These are phyloP conservation scores for Xenopus laevis DNA, from an alignment of 2,113 vertebrate species.

Conservation along the genomic window DNA sequence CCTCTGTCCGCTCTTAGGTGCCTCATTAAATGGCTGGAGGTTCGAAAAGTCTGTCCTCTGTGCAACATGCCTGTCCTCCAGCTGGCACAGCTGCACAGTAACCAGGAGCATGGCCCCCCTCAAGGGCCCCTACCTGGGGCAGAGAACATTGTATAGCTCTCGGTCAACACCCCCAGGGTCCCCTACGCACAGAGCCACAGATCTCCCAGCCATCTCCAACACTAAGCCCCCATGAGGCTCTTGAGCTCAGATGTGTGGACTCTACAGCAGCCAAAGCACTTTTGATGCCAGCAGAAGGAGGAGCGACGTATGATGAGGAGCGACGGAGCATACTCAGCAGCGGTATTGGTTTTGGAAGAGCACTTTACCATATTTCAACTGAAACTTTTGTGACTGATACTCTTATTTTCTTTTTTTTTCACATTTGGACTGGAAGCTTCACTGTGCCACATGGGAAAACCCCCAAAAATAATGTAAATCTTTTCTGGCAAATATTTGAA, in stretches of 20 bases:
- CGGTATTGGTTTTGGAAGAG: slow-evolving; percentile 39
- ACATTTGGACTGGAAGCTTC: slow-evolving; percentile 31
- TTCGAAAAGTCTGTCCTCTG: slow-evolving; percentile 94
- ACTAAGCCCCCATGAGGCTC: slow-evolving; percentile 26
- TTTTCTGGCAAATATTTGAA: too few relatives aligned
- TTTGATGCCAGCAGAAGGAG: slow-evolving; percentile 50
- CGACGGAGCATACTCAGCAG: slow-evolving; percentile 16
- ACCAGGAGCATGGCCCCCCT: slow-evolving; percentile 68
- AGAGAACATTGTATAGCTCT: slow-evolving; percentile 85
- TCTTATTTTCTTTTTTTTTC: not conserved
- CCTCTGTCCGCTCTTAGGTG: slow-evolving; percentile 69
- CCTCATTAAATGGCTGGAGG: slow-evolving; percentile 99
- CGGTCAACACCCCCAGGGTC: slow-evolving; percentile 31
- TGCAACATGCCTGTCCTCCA: slow-evolving; percentile 97
- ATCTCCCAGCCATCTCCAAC: slow-evolving; percentile 46
- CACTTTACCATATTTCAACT: slow-evolving; percentile 50
- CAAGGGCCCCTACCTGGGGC: slow-evolving; percentile 85
- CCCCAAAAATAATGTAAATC: too few relatives aligned
- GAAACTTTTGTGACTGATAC: slow-evolving; percentile 19
- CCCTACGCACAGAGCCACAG: slow-evolving; percentile 46
- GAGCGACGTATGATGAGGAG: not conserved
- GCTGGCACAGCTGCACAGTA: slow-evolving; percentile 86
- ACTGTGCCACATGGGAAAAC: slow-evolving; percentile 21
- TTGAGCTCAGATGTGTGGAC: slow-evolving; percentile 49
- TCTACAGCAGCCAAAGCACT: slow-evolving; percentile 79